Conservation (phyloP, 1,140 invertebrate genomes). For the Aphaenogaster ashmeadi region DNA sequence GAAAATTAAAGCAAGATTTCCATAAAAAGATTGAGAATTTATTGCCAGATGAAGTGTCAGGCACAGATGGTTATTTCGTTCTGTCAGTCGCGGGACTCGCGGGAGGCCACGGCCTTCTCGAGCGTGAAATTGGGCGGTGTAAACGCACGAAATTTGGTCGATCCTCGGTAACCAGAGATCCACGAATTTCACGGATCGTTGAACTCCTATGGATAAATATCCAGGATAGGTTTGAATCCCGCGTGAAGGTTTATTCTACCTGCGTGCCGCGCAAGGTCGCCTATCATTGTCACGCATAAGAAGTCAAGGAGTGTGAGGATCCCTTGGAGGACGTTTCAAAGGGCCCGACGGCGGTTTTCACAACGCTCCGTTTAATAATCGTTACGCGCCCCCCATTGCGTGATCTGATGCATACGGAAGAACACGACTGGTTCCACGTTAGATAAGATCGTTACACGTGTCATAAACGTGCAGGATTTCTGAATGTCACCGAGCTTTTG, state of each 20-base stretch:
- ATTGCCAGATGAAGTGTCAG: not conserved
- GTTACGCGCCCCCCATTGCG: not conserved
- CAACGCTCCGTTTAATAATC: slow-evolving; percentile 38
- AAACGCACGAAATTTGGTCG: slow-evolving; percentile 3
- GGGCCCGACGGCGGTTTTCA: slow-evolving; percentile 55
- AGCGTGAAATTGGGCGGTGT: slow-evolving; percentile 26
- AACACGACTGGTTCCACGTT: not conserved
- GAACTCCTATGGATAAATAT: slow-evolving; percentile 16
- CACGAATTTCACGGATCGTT: slow-evolving; percentile 53
- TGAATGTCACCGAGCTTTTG: not conserved
- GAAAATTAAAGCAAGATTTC: not conserved
- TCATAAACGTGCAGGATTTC: slow-evolving; percentile 26
- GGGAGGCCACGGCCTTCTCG: not conserved
- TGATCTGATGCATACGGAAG: slow-evolving; percentile 7
- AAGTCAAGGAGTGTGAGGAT: slow-evolving; percentile 31
- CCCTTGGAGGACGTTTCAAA: slow-evolving; percentile 49
- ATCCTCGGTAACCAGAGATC: slow-evolving; percentile 12
- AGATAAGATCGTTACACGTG: slow-evolving; percentile 31
- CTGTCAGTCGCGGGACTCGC: not conserved
- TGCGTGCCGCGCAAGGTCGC: slow-evolving; percentile 79
- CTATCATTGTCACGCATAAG: slow-evolving; percentile 63
- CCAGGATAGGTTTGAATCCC: slow-evolving; percentile 14
- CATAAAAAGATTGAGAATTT: not conserved
- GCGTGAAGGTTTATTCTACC: slow-evolving; percentile 67
- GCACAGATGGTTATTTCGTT: not conserved